These are phyloP conservation scores for Drosophila mimica DNA, from an alignment of 2,888 invertebrate genomes.

Conservation along the genomic window DNA sequence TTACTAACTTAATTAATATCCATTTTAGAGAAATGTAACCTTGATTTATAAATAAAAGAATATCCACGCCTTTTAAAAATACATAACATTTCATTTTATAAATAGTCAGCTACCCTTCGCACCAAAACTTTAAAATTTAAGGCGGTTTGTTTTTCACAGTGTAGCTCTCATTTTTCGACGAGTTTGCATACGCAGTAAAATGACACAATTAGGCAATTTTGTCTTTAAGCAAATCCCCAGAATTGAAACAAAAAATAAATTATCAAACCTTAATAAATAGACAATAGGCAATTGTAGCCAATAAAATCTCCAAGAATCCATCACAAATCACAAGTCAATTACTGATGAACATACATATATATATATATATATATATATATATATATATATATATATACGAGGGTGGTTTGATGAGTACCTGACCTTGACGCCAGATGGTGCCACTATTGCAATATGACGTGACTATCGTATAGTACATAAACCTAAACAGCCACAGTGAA, in stretches of 20 bases:
- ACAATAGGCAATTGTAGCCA: background rate
- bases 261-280: background rate
- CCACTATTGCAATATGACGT: too few species aligned
- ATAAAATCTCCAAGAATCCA: background rate
- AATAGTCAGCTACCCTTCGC: background rate
- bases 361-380: background rate
- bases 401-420: too few species aligned
- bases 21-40: background rate
- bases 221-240: background rate
- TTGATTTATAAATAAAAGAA: background rate
- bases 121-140: background rate
- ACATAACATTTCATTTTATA: background rate
- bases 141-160: background rate
- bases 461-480: too few species aligned
- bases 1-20: background rate
- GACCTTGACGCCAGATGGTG: too few species aligned
- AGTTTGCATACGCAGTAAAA: background rate
- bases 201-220: background rate
- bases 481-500: too few species aligned
- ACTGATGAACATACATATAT: background rate
- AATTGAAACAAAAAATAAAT: background rate
- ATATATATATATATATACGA: background rate
- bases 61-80: fast-evolving
- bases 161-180: background rate
- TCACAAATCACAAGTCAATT: background rate